Evolutionary conservation across 2,888 invertebrate genomes (phyloP), one percentile per base, ranked within the genome.

Genomic region (Muschampia plurimacula): DNA sequence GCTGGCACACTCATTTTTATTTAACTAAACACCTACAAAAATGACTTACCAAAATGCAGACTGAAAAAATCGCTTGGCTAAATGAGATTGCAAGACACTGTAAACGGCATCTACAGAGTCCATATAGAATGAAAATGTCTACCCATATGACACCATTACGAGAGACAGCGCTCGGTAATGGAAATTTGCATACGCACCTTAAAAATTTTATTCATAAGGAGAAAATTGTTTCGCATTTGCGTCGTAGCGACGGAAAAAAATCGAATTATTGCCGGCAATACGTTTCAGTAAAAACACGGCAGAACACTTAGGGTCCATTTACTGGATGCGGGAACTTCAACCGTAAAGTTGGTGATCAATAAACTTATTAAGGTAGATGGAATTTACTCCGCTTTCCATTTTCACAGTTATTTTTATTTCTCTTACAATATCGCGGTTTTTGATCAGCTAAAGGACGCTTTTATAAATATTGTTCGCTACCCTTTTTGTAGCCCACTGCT

Each of bases 151-250:
- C 89, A 89, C 87, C 90, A 89, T 91, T 92, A 88, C 86, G 79
- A 83, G 82, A 86, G 87, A 89, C 87, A 86, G 87, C 82, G 83
- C 83, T 80, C 83, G 82, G 88, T 92, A 93, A 92, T 92, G 89
- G 91, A 89, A 89, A 93, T 93, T 92, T 91, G 89, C 92, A 93
- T 92, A 88, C 89, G 86, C 89, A 90, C 88, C 91, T 93, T 89
- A 90, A 92, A 72, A 93, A 92, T 90, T 89, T 92, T 93, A 93
- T 93, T 93, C 93, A 91, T 93, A 92, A 92, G 90, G 86, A 86
- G 92, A 90, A 92, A 93, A 93, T 93, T 92, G 92, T 92, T 90
- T 91, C 89, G 83, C 86, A 86, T 88, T 52, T 84, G 87, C 78
- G 82, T 82, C 82, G 79, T 84, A 85, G 86, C 82, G 84, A 87